Percentiles rank a stretch among this genome's conserved stretches.
Conservation (phyloP, 2,113 vertebrate species). For the Siniperca knerii region DNA sequence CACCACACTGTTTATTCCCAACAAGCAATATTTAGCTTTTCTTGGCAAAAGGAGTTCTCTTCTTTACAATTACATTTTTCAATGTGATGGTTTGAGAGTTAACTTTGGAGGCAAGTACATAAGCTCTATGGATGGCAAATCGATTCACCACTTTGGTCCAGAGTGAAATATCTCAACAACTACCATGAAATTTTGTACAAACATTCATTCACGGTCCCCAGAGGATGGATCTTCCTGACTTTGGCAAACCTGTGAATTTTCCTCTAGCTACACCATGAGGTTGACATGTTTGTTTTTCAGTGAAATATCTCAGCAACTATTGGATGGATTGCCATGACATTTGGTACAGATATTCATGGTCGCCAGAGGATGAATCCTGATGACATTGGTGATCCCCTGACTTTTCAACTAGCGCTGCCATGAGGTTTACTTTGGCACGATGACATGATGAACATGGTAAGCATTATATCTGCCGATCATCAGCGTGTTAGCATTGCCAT, state of each 20-base stretch:
- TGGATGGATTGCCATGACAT: too few relatives aligned
- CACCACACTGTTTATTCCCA: slow-evolving; percentile 25
- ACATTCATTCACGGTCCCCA: background rate
- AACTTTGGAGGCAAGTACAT: background rate
- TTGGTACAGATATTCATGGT: too few relatives aligned
- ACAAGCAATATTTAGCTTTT: slow-evolving; percentile 33
- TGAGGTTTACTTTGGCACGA: too few relatives aligned
- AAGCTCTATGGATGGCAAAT: background rate
- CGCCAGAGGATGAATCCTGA: too few relatives aligned
- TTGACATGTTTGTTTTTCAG: too few relatives aligned
- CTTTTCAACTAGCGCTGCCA: too few relatives aligned
- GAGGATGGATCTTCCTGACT: background rate
- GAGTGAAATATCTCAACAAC: background rate
- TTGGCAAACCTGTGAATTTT: background rate
- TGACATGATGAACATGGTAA: too few relatives aligned
- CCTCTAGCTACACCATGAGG: background rate
- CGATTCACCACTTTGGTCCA: background rate
- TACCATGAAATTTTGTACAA: background rate
- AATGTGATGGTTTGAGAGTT: background rate
- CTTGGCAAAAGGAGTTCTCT: slow-evolving; percentile 10
- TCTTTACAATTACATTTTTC: background rate
- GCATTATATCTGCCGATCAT: too few relatives aligned
- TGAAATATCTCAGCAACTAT: too few relatives aligned
- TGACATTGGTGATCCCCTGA: too few relatives aligned
- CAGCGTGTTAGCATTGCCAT: too few relatives aligned